Percentiles rank a stretch among this genome's conserved stretches.
Evolutionary conservation across 2,888 invertebrate genomes (phyloP).

Genomic region (Caenorhabditis sp.): DNA sequence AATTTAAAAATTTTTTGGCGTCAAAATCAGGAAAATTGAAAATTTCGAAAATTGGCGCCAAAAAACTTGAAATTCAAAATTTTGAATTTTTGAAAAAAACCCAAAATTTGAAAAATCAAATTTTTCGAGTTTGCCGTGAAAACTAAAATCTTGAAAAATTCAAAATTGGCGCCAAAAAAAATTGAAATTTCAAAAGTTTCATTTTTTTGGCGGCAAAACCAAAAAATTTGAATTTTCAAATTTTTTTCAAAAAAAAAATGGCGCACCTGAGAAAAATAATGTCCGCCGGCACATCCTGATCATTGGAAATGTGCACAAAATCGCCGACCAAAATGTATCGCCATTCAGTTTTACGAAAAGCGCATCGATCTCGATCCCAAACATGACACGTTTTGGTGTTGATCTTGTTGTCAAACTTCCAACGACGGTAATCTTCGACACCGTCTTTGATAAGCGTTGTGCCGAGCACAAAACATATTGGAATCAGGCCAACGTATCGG

Average conservation of each 20-base stretch:
- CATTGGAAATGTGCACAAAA: slow-evolving; percentile 91
- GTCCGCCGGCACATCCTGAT: slow-evolving; percentile 95
- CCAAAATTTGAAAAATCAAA: too few relatives aligned
- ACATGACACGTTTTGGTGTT: slow-evolving; percentile 91
- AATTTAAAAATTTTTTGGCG: too few relatives aligned
- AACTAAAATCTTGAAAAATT: too few relatives aligned
- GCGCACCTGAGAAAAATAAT: slow-evolving; percentile 76
- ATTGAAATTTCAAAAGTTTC: too few relatives aligned
- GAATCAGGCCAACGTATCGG: slow-evolving; percentile 77
- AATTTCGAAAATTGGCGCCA: not conserved
- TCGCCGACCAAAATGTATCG: slow-evolving; percentile 90
- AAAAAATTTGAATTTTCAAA: too few relatives aligned
- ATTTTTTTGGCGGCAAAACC: too few relatives aligned
- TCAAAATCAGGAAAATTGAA: too few relatives aligned
- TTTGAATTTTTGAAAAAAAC: too few relatives aligned
- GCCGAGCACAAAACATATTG: slow-evolving; percentile 89
- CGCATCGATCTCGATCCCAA: slow-evolving; percentile 72
- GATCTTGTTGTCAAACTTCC: slow-evolving; percentile 88
- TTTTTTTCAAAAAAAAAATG: too few relatives aligned
- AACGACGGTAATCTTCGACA: slow-evolving; percentile 89
- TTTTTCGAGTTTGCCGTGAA: too few relatives aligned
- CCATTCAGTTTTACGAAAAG: slow-evolving; percentile 76
- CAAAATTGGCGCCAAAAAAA: too few relatives aligned
- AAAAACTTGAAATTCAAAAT: not conserved
- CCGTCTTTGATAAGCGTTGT: slow-evolving; percentile 93